phyloP scores from a whole-genome alignment of 2,797 vertebrate genomes.

The Potorous gilbertii region DNA sequence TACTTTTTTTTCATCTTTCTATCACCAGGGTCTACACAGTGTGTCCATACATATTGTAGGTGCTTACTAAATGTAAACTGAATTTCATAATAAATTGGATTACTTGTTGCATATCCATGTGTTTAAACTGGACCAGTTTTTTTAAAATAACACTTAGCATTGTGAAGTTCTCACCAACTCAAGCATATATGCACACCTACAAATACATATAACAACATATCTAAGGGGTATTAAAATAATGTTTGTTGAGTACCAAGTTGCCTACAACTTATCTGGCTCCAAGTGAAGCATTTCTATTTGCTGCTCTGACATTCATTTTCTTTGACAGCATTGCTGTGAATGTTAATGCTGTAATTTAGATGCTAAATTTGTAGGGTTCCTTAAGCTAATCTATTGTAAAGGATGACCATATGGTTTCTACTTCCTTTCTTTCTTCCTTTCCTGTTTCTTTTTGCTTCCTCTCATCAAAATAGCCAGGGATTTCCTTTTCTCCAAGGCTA shows the following conservation, averaged over 20 bases:
- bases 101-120: neutral
- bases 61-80: neutral
- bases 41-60: neutral
- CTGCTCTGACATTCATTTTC: neutral
- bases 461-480: neutral
- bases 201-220: neutral
- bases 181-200: neutral
- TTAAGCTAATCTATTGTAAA: neutral
- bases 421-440: constrained; percentile 52
- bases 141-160: neutral
- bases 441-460: neutral
- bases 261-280: neutral
- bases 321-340: neutral
- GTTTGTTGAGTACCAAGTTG: neutral
- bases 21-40: neutral
- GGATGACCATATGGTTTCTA: neutral
- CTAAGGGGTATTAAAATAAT: neutral
- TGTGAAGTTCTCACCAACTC: neutral
- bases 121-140: neutral
- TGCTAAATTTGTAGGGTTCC: neutral
- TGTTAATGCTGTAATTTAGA: neutral
- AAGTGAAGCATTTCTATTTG: neutral
- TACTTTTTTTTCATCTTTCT: neutral
- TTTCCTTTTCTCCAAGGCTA: constrained; percentile 21
- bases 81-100: neutral